Conservation (phyloP, 2,888 invertebrate species). For the Drosophila demipolita region DNA sequence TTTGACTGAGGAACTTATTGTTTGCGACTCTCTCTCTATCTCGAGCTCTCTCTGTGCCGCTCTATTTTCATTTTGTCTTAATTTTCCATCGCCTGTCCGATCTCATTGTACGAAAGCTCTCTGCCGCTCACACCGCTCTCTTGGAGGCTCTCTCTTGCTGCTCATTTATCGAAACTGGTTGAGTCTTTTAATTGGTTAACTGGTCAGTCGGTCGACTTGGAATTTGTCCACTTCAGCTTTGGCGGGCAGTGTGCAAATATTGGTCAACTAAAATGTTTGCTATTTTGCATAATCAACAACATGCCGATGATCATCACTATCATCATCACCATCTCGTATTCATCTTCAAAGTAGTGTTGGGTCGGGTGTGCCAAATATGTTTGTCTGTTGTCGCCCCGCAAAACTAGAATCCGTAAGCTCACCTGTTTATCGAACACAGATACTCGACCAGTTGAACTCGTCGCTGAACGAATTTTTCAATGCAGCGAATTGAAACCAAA, state of each 20-base stretch:
- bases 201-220: constrained; percentile 55
- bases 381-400: constrained; percentile 19
- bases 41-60: not conserved
- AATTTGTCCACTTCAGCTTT: constrained; percentile 39
- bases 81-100: constrained; percentile 26
- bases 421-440: constrained; percentile 39
- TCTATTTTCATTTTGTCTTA: constrained; percentile 50
- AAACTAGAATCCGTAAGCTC: constrained; percentile 54
- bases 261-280: constrained; percentile 43
- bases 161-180: constrained; percentile 45
- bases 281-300: constrained; percentile 34
- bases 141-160: not conserved
- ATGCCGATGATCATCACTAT: constrained; percentile 6
- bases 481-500: constrained; percentile 47
- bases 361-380: constrained; percentile 51
- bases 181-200: constrained; percentile 22
- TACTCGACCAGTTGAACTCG: constrained; percentile 39
- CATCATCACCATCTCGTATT: constrained; percentile 3
- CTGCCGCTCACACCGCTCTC: not conserved
- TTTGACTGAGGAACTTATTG: constrained; percentile 15
- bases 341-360: constrained; percentile 7
- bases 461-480: constrained; percentile 49
- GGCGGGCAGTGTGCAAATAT: constrained; percentile 49
- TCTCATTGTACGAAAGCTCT: constrained; percentile 40
- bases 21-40: not conserved